phyloP scores from a whole-genome alignment of 2,797 vertebrate genomes.

The Rhinophrynus dorsalis region DNA sequence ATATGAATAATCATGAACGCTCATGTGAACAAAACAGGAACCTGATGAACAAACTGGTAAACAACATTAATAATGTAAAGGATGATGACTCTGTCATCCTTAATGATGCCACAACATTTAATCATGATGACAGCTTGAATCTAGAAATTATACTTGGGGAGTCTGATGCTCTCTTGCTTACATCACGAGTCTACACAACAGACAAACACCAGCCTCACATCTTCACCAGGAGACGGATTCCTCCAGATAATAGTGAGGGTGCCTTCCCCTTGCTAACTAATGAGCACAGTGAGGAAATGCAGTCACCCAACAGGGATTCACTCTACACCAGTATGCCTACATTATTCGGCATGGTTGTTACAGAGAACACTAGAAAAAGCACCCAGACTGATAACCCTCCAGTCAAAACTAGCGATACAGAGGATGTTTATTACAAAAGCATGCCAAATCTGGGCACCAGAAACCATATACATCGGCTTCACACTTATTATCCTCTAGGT shows the following conservation, averaged over 20 bases:
- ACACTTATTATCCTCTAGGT: slow-evolving; percentile 94
- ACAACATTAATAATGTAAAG: slow-evolving; percentile 85
- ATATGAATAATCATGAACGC: slow-evolving; percentile 95
- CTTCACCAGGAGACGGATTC: slow-evolving; percentile 82
- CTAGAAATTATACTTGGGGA: slow-evolving; percentile 93
- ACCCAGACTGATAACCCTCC: slow-evolving; percentile 79
- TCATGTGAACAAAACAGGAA: slow-evolving; percentile 90
- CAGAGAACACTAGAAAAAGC: slow-evolving; percentile 68
- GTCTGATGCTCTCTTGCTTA: slow-evolving; percentile 86
- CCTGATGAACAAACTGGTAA: slow-evolving; percentile 95
- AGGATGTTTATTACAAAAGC: slow-evolving; percentile 98
- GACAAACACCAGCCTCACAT: slow-evolving; percentile 84
- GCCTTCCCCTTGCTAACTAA: slow-evolving; percentile 94
- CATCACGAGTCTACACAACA: slow-evolving; percentile 73
- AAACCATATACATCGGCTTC: slow-evolving; percentile 91
- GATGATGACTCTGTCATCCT: slow-evolving; percentile 79
- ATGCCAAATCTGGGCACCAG: slow-evolving; percentile 96
- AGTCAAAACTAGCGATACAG: slow-evolving; percentile 79
- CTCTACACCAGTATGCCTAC: slow-evolving; percentile 95
- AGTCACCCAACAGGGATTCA: slow-evolving; percentile 89
- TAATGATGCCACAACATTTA: slow-evolving; percentile 80
- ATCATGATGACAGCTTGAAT: slow-evolving; percentile 85
- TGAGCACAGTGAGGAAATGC: slow-evolving; percentile 86
- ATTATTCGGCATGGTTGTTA: slow-evolving; percentile 76
- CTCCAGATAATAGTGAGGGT: slow-evolving; percentile 94